Evolutionary conservation across 2,888 invertebrate genomes (phyloP).

Genomic region (Machimus atricapillus): DNA sequence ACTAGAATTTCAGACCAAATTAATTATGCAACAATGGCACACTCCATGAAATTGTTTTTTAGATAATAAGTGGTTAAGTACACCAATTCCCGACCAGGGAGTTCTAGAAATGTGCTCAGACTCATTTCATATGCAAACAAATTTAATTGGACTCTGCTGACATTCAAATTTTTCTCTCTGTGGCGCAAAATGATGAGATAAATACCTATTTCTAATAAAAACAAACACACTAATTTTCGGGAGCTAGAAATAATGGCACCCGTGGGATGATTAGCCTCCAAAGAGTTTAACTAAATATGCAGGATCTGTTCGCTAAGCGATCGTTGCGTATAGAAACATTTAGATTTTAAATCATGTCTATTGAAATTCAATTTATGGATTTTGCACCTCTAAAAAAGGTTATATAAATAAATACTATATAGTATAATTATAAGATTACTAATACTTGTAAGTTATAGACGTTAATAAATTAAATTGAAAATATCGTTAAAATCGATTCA

Average conservation of each 20-base stretch:
- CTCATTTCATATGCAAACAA: neutral
- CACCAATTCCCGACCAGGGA: neutral
- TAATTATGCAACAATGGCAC: neutral
- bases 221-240: neutral
- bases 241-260: neutral
- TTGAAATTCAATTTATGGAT: neutral
- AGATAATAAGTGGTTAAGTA: neutral
- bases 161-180: neutral
- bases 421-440: too few relatives aligned
- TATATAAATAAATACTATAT: too few relatives aligned
- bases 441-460: too few relatives aligned
- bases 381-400: neutral
- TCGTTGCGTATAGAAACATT: neutral
- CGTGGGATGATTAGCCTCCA: neutral
- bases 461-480: too few relatives aligned
- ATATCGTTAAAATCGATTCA: too few relatives aligned
- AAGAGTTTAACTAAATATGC: neutral
- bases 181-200: neutral
- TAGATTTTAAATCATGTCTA: neutral
- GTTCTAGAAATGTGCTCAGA: neutral
- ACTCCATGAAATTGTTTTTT: neutral
- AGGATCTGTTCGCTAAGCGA: neutral
- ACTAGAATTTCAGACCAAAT: neutral
- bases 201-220: neutral
- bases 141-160: neutral